Conservation (phyloP, 1,140 invertebrate species). For the Drosophila subpulchrella region DNA sequence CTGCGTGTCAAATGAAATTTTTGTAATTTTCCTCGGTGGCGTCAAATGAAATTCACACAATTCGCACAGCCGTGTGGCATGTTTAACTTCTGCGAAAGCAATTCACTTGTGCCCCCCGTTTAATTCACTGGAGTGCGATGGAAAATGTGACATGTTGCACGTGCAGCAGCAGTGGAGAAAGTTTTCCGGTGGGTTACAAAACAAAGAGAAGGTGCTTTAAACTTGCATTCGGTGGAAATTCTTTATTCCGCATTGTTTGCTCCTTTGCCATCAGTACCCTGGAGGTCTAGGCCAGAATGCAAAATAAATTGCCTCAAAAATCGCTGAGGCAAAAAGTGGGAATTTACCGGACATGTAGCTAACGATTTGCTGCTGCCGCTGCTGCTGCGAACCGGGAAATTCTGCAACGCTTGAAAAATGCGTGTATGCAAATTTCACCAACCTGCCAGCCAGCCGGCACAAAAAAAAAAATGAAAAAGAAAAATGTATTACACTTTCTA, state of each 20-base stretch:
- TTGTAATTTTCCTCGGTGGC: constrained; percentile 58
- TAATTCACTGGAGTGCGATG: constrained; percentile 45
- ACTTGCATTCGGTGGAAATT: constrained; percentile 4
- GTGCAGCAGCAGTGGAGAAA: constrained; percentile 46
- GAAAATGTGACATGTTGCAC: constrained; percentile 45
- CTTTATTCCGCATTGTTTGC: constrained; percentile 8
- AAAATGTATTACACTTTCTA: constrained; percentile 53
- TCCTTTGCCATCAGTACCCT: neutral
- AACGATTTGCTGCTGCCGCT: constrained; percentile 47
- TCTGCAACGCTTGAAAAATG: constrained; percentile 61
- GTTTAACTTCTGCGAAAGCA: constrained; percentile 37
- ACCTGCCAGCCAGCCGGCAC: constrained; percentile 20
- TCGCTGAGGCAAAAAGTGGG: constrained; percentile 25
- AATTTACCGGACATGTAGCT: constrained; percentile 64
- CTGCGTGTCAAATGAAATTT: constrained; percentile 79
- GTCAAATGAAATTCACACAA: constrained; percentile 75
- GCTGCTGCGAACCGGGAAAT: constrained; percentile 44
- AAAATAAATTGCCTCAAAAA: constrained; percentile 68
- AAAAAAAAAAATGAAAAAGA: constrained; percentile 31
- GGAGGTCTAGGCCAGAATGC: constrained; percentile 51
- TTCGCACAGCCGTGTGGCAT: constrained; percentile 45
- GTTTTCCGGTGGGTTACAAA: constrained; percentile 6
- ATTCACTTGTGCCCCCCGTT: constrained; percentile 14
- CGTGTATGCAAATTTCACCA: constrained; percentile 71
- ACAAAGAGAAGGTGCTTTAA: constrained; percentile 19